A percentile compares a stretch with the other conserved stretches of the same genome.
Evolutionary conservation across 2,113 vertebrate species (phyloP).

Genomic region (Tringa solitaria): DNA sequence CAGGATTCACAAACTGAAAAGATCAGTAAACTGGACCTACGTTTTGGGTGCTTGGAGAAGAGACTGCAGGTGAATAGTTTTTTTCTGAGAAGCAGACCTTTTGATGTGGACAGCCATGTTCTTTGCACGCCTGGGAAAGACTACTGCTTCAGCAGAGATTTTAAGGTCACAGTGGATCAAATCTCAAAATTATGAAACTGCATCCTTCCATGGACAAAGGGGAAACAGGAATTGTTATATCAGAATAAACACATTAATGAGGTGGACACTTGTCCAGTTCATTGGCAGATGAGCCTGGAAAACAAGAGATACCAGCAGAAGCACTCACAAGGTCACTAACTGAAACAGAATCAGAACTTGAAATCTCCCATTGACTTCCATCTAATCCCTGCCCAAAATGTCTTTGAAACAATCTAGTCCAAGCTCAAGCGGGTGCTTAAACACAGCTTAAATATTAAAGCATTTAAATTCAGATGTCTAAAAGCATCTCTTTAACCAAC

Average conservation of each 20-base stretch:
- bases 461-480: not conserved
- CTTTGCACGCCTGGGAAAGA: not conserved
- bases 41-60: not conserved
- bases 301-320: not conserved
- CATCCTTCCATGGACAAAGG: not conserved
- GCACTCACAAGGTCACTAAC: not conserved
- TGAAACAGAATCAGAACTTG: not conserved
- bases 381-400: not conserved
- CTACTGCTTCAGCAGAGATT: not conserved
- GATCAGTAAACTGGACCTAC: not conserved
- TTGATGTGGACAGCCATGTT: not conserved
- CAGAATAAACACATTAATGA: not conserved
- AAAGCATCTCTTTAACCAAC: not conserved
- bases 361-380: not conserved
- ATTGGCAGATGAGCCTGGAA: not conserved
- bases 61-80: not conserved
- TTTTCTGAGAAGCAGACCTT: not conserved
- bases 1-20: not conserved
- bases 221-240: not conserved
- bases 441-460: not conserved
- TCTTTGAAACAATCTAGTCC: not conserved
- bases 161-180: not conserved
- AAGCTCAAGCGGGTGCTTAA: not conserved
- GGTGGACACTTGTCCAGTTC: not conserved
- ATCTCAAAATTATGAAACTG: not conserved